Evolutionary conservation across 2,113 vertebrate species (phyloP), one percentile per base, ranked within the genome.

Genomic region (Himantopus leucocephalus): DNA sequence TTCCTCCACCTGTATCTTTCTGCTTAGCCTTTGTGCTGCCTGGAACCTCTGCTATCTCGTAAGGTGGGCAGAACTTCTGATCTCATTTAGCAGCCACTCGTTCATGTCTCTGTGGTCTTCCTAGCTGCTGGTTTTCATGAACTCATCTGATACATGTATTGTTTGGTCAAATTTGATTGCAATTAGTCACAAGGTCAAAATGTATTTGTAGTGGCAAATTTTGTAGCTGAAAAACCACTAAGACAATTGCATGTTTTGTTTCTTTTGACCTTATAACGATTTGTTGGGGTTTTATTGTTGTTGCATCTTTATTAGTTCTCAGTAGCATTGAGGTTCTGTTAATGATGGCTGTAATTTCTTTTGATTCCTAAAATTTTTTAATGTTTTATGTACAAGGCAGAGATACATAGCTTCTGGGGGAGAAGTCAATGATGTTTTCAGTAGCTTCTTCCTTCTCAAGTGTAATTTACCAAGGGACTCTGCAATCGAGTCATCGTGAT

Each of bases 371-470:
- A 59, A n/a, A 20, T 71, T 74, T 80, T 75, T 72, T 59, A 17
- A n/a, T 67, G 56, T n/a, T 89, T 74, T 74, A 19, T 78, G 59
- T 20, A 45, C 35, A 70, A 77, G 71, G n/a, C 75, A 89, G 27
- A 64, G 67, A 56, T 48, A 13, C 11, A 27, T 66, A 66, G 39
- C 68, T 91, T 91, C 55, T 62, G 48, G 8, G 1, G 37, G 53
- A 94, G 89, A 91, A 84, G 89, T 95, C 94, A 89, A 0, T 27
- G 77, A 74, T 91, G 43, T 94, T 92, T 92, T 92, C 87, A 74
- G 88, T 93, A 92, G 91, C 93, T 91, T 92, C 80, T 89, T 88
- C 37, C 50, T 88, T 93, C 62, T 92, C 52, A 67, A 91, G 64
- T 89, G 76, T 89, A 82, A 84, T 92, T 94, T 94, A 94, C 75